These are phyloP conservation scores for Nomada fucata DNA, from an alignment of 2,888 invertebrate genomes.

Conservation along the genomic window DNA sequence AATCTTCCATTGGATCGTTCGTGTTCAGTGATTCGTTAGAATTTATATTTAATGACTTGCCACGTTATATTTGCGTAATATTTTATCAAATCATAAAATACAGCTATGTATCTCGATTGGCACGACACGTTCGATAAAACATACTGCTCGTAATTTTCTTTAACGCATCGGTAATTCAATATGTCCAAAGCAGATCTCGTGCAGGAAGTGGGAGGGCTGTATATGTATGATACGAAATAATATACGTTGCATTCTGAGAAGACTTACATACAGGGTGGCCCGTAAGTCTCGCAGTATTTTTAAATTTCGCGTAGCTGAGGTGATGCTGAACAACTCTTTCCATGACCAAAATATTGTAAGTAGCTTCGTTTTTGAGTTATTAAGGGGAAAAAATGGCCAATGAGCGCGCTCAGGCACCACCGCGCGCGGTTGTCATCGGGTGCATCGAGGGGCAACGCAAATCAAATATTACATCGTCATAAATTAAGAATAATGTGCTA, in stretches of 20 bases:
- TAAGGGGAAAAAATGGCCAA: too few relatives aligned
- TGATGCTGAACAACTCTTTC: too few relatives aligned
- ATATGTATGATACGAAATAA: conserved; percentile 20
- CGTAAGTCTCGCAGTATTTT: too few relatives aligned
- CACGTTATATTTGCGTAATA: conserved; percentile 5
- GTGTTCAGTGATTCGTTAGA: not conserved
- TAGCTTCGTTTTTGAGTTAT: too few relatives aligned
- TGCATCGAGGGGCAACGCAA: too few relatives aligned
- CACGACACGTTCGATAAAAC: conserved; percentile 2
- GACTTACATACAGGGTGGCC: not conserved
- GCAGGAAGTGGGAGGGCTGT: conserved; percentile 37
- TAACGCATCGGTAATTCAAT: conserved; percentile 27
- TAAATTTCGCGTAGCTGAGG: too few relatives aligned
- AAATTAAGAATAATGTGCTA: too few relatives aligned
- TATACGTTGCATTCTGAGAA: conserved; percentile 52
- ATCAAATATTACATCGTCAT: too few relatives aligned
- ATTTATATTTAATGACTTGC: not conserved
- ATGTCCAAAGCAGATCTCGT: conserved; percentile 24
- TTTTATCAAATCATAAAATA: not conserved
- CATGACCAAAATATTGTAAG: too few relatives aligned
- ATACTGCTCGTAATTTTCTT: conserved; percentile 22
- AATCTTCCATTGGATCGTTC: not conserved
- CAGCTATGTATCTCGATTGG: conserved; percentile 17
- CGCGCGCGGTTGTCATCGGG: too few relatives aligned
- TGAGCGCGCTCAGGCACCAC: too few relatives aligned